Conservation (phyloP, 2,888 invertebrate genomes). For the Erebia palarica region DNA sequence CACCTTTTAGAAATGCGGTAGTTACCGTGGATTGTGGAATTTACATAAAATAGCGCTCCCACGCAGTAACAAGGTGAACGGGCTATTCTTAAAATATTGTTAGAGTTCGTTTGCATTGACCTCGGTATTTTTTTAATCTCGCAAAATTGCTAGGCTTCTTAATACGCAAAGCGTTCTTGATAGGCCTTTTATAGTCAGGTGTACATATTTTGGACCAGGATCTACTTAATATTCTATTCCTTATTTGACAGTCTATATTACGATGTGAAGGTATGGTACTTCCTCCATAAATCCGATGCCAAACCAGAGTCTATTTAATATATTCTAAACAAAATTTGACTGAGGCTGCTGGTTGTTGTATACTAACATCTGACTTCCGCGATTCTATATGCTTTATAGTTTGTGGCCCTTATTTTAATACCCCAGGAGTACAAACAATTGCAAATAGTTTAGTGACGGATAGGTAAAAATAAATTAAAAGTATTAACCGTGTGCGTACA, state of each 20-base stretch:
- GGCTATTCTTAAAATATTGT: slow-evolving; percentile 69
- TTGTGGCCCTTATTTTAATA: neutral
- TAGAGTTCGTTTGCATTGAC: slow-evolving; percentile 54
- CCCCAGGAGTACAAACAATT: neutral
- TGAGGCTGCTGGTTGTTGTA: slow-evolving; percentile 2
- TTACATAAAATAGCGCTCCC: slow-evolving; percentile 71
- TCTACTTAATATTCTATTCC: neutral
- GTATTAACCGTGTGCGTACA: no score
- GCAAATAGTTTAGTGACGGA: no score
- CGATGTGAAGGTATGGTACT: no score
- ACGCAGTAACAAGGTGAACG: slow-evolving; percentile 71
- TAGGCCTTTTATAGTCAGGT: slow-evolving; percentile 4
- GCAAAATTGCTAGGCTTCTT: slow-evolving; percentile 31
- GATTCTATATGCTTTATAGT: neutral
- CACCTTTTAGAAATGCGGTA: slow-evolving; percentile 63
- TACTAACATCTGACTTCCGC: neutral
- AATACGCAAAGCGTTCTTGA: slow-evolving; percentile 15
- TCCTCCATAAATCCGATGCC: neutral
- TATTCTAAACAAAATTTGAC: slow-evolving; percentile 25
- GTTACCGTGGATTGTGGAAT: slow-evolving; percentile 55
- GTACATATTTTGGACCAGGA: neutral
- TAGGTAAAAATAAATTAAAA: no score
- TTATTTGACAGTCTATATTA: neutral
- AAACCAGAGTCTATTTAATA: slow-evolving; percentile 19
- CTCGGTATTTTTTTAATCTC: slow-evolving; percentile 39